Conservation (phyloP, 2,888 invertebrate species). For the Protonemura montana region DNA sequence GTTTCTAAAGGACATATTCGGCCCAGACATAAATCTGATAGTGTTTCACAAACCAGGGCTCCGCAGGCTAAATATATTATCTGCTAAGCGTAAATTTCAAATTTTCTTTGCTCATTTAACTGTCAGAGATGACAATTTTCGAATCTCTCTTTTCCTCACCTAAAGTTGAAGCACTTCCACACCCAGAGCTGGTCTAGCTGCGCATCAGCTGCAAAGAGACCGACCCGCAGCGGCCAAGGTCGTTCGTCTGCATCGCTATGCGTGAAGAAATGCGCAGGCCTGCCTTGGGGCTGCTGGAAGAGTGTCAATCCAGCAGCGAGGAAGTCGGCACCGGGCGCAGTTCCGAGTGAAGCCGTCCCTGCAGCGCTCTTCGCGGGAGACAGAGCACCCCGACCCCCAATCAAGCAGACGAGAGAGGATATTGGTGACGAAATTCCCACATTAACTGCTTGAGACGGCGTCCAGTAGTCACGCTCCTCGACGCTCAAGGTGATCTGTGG, state of each 20-base stretch:
- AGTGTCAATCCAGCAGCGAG: conserved; percentile 70
- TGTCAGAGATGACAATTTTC: no score
- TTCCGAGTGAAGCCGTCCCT: background rate
- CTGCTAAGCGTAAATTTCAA: no score
- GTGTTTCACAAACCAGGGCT: no score
- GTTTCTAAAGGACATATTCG: no score
- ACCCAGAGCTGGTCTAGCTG: conserved; percentile 69
- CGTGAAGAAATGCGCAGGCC: background rate
- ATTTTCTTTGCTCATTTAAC: no score
- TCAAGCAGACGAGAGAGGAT: conserved; percentile 69
- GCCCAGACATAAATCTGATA: no score
- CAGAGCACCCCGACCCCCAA: conserved; percentile 62
- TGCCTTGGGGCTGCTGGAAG: conserved; percentile 63
- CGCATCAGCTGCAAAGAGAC: conserved; percentile 43
- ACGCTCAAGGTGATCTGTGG: conserved; percentile 67
- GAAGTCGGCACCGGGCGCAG: conserved; percentile 60
- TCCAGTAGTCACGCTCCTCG: conserved; percentile 70
- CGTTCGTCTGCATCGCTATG: background rate
- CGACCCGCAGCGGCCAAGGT: background rate
- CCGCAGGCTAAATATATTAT: no score
- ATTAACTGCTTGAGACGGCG: conserved; percentile 67
- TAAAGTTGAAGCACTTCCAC: conserved; percentile 74
- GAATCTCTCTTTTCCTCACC: conserved; percentile 57
- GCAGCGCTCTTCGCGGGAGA: background rate
- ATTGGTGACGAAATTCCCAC: conserved; percentile 68